These are phyloP conservation scores for Morpho achilles DNA, from an alignment of 2,888 invertebrate genomes.

Conservation along the genomic window DNA sequence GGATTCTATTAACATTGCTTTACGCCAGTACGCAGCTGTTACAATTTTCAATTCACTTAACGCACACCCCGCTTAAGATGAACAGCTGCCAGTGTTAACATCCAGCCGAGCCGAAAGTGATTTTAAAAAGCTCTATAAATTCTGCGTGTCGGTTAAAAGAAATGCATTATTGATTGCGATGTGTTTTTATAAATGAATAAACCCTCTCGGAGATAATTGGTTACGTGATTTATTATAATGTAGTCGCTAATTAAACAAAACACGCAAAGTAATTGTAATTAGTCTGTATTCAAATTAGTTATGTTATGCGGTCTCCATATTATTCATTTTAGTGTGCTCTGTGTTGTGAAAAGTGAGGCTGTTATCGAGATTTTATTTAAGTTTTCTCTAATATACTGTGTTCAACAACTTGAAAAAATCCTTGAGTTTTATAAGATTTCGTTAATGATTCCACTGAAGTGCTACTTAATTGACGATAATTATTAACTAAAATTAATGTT, in stretches of 20 bases:
- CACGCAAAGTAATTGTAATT: constrained; percentile 11
- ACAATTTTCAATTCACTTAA: constrained; percentile 45
- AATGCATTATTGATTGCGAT: constrained; percentile 40
- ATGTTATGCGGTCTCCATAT: background rate
- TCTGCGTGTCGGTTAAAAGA: constrained; percentile 41
- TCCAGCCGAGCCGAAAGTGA: constrained; percentile 30
- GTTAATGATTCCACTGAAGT: no score
- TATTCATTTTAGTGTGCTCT: background rate
- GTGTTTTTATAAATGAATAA: constrained; percentile 25
- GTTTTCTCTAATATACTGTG: no score
- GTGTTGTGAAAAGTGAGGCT: constrained; percentile 2
- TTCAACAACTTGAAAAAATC: no score
- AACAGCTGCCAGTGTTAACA: constrained; percentile 54
- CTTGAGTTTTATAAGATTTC: no score
- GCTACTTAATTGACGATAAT: no score
- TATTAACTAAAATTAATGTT: no score
- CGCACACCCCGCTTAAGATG: constrained; percentile 44
- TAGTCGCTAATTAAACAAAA: constrained; percentile 13
- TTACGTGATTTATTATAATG: constrained; percentile 13
- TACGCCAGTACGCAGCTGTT: constrained; percentile 38
- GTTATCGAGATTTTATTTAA: background rate
- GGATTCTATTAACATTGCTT: constrained; percentile 36
- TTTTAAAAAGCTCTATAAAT: constrained; percentile 43
- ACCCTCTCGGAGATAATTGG: constrained; percentile 14
- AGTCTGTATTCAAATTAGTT: constrained; percentile 6